Conservation (phyloP, 2,797 vertebrate species). For the Acanthurus lineatus region DNA sequence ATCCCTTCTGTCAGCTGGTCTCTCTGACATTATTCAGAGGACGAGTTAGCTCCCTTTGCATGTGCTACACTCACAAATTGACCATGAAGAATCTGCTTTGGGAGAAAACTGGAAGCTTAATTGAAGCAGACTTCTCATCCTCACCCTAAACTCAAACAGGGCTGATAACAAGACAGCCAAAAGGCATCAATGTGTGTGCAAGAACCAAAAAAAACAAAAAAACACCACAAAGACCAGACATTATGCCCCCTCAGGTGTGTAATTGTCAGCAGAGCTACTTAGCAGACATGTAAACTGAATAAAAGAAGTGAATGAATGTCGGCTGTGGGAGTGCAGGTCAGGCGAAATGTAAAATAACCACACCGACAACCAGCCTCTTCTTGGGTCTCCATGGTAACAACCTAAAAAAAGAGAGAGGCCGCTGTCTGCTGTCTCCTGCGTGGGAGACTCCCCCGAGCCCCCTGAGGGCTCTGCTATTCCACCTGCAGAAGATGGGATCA, state of each 20-base stretch:
- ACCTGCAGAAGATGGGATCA: slow-evolving; percentile 56
- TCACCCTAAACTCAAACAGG: slow-evolving; percentile 29
- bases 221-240: not conserved
- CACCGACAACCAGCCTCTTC: slow-evolving; percentile 37
- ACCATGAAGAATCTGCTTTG: slow-evolving; percentile 47
- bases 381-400: slow-evolving; percentile 78
- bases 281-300: not conserved
- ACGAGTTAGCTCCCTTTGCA: slow-evolving; percentile 11
- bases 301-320: slow-evolving; percentile 17
- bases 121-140: slow-evolving; percentile 41
- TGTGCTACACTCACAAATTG: slow-evolving; percentile 28
- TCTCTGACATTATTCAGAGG: slow-evolving; percentile 29
- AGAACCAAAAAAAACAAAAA: not conserved
- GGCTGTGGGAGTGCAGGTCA: slow-evolving; percentile 23
- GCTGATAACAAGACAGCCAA: slow-evolving; percentile 7
- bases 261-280: not conserved
- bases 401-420: slow-evolving; percentile 32
- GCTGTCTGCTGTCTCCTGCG: slow-evolving; percentile 37
- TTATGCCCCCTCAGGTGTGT: slow-evolving; percentile 5
- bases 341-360: slow-evolving; percentile 34
- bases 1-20: slow-evolving; percentile 19
- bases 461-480: slow-evolving; percentile 6
- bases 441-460: slow-evolving; percentile 67
- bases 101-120: slow-evolving; percentile 42
- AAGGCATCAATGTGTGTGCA: not conserved